A percentile compares a stretch with the other conserved stretches of the same genome.
Conservation (phyloP, 2,888 invertebrate species). For the Aethes cnicana region DNA sequence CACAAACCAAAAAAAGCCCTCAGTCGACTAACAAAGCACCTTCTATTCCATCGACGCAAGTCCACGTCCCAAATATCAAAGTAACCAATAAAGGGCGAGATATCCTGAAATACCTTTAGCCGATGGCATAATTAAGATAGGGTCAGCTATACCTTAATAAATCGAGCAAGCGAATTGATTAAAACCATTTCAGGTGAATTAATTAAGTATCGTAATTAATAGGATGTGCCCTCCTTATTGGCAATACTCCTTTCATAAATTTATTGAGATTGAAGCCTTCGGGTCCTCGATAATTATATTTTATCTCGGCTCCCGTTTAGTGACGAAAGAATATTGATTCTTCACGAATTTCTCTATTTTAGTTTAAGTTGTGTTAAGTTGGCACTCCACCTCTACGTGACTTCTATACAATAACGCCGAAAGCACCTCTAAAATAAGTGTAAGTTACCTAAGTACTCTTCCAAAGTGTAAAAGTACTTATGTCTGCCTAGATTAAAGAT, state of each 20-base stretch:
- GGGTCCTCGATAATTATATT: slow-evolving; percentile 57
- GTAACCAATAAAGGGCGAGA: slow-evolving; percentile 25
- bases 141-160: slow-evolving; percentile 69
- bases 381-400: too few species aligned
- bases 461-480: too few species aligned
- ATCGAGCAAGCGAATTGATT: slow-evolving; percentile 79
- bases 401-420: too few species aligned
- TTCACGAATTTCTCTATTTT: background rate
- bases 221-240: slow-evolving; percentile 80
- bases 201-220: slow-evolving; percentile 83
- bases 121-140: slow-evolving; percentile 36
- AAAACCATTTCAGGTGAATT: slow-evolving; percentile 82
- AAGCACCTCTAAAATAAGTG: too few species aligned
- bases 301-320: slow-evolving; percentile 38
- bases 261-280: slow-evolving; percentile 79
- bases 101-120: slow-evolving; percentile 33
- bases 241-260: slow-evolving; percentile 82
- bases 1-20: background rate
- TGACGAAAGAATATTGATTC: background rate
- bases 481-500: too few species aligned
- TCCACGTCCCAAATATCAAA: slow-evolving; percentile 29
- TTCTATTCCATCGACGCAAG: background rate
- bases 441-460: too few species aligned
- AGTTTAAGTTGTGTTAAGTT: too few species aligned
- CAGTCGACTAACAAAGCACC: slow-evolving; percentile 13